Conservation (phyloP, 2,113 vertebrate species). For the Perca flavescens region DNA sequence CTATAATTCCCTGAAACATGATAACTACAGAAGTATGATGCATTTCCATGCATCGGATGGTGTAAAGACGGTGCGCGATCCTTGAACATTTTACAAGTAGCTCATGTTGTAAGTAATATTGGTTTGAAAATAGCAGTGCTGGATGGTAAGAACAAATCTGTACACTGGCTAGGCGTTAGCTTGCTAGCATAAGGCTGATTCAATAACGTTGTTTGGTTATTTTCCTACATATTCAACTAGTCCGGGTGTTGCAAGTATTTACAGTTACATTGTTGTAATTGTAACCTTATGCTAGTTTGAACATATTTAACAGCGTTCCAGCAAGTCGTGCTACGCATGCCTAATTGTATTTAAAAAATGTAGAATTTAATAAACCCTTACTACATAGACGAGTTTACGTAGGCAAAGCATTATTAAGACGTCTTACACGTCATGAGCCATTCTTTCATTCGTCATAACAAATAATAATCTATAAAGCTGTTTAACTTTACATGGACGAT, state of each 20-base stretch:
- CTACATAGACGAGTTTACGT: too few species aligned
- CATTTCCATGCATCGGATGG: too few species aligned
- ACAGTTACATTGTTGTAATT: not conserved
- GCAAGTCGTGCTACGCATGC: rapidly evolving
- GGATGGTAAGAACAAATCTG: not conserved
- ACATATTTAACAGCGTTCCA: not conserved
- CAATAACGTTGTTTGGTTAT: not conserved
- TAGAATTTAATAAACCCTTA: not conserved
- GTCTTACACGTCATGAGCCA: not conserved
- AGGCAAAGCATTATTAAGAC: not conserved
- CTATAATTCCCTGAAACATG: not conserved
- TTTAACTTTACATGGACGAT: not conserved
- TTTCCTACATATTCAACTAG: not conserved
- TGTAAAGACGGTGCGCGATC: not conserved
- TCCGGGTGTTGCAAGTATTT: not conserved
- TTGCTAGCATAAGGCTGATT: not conserved
- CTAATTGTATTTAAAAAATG: not conserved
- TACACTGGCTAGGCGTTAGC: slow-evolving; percentile 20
- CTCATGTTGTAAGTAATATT: slow-evolving; percentile 46
- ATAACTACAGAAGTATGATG: too few species aligned
- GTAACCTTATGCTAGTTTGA: not conserved
- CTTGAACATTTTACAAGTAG: not conserved
- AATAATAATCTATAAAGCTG: not conserved
- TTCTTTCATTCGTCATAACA: not conserved
- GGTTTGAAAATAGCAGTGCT: not conserved